These are phyloP conservation scores for Anniella stebbinsi DNA, from an alignment of 2,797 vertebrate species.

Conservation along the genomic window DNA sequence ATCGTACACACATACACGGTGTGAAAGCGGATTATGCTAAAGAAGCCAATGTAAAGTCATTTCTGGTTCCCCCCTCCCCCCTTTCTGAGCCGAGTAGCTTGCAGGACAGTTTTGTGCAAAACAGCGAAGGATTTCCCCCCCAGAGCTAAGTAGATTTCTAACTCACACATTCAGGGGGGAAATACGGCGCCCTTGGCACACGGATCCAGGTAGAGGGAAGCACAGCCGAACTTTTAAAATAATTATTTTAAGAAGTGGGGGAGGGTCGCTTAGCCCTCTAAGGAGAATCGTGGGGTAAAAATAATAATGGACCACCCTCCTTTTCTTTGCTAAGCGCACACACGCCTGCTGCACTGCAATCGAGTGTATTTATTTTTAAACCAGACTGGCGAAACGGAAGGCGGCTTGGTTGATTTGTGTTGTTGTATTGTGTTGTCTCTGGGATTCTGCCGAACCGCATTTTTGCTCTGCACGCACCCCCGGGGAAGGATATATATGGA, in stretches of 20 bases:
- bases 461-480: not conserved
- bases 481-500: too few species aligned
- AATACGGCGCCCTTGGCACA: not conserved
- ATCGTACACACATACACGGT: not conserved
- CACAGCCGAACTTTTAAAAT: slow-evolving; percentile 68
- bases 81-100: slow-evolving; percentile 39
- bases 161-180: too few species aligned
- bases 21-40: slow-evolving; percentile 58
- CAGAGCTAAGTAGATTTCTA: slow-evolving; percentile 61
- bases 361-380: not conserved
- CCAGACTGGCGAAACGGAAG: not conserved
- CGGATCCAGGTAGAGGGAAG: slow-evolving; percentile 9
- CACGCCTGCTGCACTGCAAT: not conserved
- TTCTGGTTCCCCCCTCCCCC: slow-evolving; percentile 15
- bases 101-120: slow-evolving; percentile 63
- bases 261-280: slow-evolving; percentile 53
- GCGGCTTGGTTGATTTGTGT: too few species aligned
- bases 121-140: slow-evolving; percentile 24
- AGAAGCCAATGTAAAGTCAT: slow-evolving; percentile 60
- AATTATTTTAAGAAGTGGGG: not conserved
- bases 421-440: too few species aligned
- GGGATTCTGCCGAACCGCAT: too few species aligned
- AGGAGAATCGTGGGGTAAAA: slow-evolving; percentile 59
- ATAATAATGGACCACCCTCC: slow-evolving; percentile 40
- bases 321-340: slow-evolving; percentile 7